Evolutionary conservation across 2,113 vertebrate genomes (phyloP).

Genomic region (Cebus imitator): DNA sequence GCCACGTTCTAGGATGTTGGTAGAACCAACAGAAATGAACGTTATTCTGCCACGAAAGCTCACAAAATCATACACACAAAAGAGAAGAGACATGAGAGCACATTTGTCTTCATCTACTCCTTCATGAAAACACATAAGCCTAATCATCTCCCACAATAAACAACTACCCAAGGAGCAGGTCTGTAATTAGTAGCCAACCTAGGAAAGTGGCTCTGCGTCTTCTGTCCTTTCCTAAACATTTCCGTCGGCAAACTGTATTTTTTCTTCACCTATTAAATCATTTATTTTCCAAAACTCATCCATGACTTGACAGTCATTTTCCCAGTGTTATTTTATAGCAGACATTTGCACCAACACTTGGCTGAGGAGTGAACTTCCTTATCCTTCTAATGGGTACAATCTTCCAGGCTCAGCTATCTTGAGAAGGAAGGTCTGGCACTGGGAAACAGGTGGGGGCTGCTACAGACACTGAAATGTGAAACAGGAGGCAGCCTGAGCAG

Average conservation of each 20-base stretch:
- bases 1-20: background rate
- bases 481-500: background rate
- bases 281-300: background rate
- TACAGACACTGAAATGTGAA: background rate
- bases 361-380: background rate
- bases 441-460: background rate
- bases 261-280: background rate
- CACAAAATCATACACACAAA: background rate
- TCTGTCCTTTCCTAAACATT: background rate
- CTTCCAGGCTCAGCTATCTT: background rate
- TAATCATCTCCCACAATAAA: accelerated
- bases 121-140: background rate
- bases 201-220: background rate
- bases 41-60: background rate
- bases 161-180: background rate
- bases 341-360: background rate
- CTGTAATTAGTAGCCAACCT: no score
- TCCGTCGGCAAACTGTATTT: background rate
- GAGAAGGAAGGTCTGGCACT: background rate
- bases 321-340: background rate
- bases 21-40: background rate
- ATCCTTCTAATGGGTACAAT: background rate
- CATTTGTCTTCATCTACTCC: background rate
- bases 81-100: background rate
- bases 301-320: background rate